Percentiles rank a stretch among this genome's conserved stretches.
Evolutionary conservation across 2,797 vertebrate genomes (phyloP).

Genomic region (Ctenopoma multispine): DNA sequence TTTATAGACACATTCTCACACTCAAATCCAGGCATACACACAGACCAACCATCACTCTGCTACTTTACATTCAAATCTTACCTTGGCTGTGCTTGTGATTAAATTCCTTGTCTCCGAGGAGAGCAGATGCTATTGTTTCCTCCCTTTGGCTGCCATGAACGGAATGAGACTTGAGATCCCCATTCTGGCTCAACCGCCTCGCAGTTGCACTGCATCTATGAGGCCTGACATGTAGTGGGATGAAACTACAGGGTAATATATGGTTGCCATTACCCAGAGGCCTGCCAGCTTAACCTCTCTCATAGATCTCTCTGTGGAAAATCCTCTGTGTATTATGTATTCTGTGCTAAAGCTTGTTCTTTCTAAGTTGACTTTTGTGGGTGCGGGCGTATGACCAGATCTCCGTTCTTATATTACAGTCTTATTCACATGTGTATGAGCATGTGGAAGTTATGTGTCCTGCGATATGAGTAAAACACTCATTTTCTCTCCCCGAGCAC

Average conservation of each 20-base stretch:
- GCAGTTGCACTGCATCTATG: conserved; percentile 72
- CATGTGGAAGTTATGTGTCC: conserved; percentile 54
- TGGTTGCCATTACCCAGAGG: conserved; percentile 72
- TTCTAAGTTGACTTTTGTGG: conserved; percentile 47
- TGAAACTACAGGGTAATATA: conserved; percentile 76
- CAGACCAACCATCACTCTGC: conserved; percentile 40
- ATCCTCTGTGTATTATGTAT: conserved; percentile 29
- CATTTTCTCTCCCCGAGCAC: not conserved
- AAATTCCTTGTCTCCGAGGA: conserved; percentile 75
- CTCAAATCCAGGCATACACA: conserved; percentile 11
- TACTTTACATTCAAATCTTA: conserved; percentile 81
- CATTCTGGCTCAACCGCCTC: conserved; percentile 65
- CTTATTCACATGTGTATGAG: conserved; percentile 61
- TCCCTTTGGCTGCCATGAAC: conserved; percentile 72
- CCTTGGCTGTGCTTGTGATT: conserved; percentile 77
- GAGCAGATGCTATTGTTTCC: conserved; percentile 79
- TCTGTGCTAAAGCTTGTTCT: conserved; percentile 53
- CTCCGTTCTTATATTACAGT: conserved; percentile 13
- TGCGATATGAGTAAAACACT: conserved; percentile 50
- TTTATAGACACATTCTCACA: conserved; percentile 50
- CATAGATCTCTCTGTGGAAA: conserved; percentile 70
- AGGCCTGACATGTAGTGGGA: conserved; percentile 64
- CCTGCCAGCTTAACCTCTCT: conserved; percentile 69
- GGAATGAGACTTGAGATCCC: conserved; percentile 77
- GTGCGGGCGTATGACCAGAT: conserved; percentile 3